Percentiles rank a stretch among this genome's conserved stretches.
phyloP scores from a whole-genome alignment of 2,113 vertebrate species.

The Taxidea taxus region DNA sequence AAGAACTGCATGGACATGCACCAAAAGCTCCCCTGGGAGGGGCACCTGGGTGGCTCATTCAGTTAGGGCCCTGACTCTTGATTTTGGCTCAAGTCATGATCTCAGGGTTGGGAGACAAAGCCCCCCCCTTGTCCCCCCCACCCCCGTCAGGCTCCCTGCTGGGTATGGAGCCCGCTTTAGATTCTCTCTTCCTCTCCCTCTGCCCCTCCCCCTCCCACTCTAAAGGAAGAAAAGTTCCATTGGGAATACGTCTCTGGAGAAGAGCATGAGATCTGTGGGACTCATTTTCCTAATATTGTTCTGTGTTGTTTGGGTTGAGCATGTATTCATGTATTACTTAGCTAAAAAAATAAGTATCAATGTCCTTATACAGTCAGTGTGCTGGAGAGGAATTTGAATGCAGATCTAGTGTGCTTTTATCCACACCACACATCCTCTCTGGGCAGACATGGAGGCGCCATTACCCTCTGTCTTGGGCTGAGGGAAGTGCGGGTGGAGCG shows the following conservation, averaged over 20 bases:
- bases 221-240: not conserved
- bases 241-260: not conserved
- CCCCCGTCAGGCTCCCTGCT: not conserved
- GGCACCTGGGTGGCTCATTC: not conserved
- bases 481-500: not conserved
- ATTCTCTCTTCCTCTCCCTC: not conserved
- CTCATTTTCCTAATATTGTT: not conserved
- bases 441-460: not conserved
- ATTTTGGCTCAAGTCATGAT: not conserved
- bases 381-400: not conserved
- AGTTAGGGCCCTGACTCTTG: not conserved
- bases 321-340: not conserved
- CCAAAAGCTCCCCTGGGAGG: not conserved
- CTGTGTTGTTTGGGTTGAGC: not conserved
- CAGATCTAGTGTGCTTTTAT: not conserved
- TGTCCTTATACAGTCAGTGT: not conserved
- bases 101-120: not conserved
- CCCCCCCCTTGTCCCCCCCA: too few relatives aligned
- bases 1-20: not conserved
- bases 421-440: accelerated
- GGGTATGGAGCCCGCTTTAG: not conserved
- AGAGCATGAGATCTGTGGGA: not conserved
- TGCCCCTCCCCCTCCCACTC: not conserved
- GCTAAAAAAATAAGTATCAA: not conserved
- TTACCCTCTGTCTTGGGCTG: not conserved